phyloP scores from a whole-genome alignment of 2,113 vertebrate genomes.

The Crotalus tigris region DNA sequence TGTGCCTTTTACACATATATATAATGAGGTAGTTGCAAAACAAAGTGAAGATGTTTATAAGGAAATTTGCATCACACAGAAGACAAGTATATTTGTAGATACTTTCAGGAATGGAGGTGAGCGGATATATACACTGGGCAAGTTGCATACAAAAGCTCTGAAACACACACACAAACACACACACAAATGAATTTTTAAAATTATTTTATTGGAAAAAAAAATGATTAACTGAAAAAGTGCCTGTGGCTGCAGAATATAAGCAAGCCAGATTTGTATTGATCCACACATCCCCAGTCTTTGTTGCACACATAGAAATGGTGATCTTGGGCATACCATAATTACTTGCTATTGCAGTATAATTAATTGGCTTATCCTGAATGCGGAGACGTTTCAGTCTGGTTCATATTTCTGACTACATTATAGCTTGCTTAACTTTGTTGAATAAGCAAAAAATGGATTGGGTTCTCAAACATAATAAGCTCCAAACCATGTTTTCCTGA shows the following conservation, averaged over 20 bases:
- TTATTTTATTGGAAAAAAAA: background rate
- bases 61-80: background rate
- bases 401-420: background rate
- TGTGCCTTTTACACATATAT: background rate
- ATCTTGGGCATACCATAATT: background rate
- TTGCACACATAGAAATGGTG: background rate
- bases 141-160: background rate
- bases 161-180: background rate
- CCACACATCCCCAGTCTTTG: background rate
- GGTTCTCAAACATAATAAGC: background rate
- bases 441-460: background rate
- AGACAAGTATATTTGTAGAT: background rate
- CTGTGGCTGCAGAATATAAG: background rate
- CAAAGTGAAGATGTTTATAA: background rate
- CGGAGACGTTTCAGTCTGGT: background rate
- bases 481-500: background rate
- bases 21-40: background rate
- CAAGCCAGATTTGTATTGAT: background rate
- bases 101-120: background rate
- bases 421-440: background rate
- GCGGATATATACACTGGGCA: background rate
- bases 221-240: background rate
- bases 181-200: background rate
- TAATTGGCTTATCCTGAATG: background rate
- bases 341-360: background rate